Base-by-base conservation (phyloP, 1,140 invertebrate genomes). In the Nasonia giraulti region DNA sequence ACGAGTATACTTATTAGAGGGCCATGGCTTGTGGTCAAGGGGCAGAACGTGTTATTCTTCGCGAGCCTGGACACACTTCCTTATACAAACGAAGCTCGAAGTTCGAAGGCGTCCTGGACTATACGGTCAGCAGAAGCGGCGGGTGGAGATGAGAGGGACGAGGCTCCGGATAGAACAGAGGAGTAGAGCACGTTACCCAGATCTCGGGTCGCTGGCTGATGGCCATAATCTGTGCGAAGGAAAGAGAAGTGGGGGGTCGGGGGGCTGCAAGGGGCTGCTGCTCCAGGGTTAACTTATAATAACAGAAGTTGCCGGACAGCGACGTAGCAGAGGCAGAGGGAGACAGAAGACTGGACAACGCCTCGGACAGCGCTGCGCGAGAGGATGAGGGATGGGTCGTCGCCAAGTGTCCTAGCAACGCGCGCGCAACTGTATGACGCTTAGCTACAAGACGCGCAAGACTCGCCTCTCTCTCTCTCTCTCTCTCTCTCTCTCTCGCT, bases 241-340 rank as follows among this genome's bases (percentile, higher is more conserved):
- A 33, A 84, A 85, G 73, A 79, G 27, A 27, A 71, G 88, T 87
- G 73, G 87, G 83, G 82, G 40, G 55, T 27, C n/a, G 23, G 40
- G 62, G 77, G 77, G 55, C 73, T 80, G 76, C 55, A 76, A 86
- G 82, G 78, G 82, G 77, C 77, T 77, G 75, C 75, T 47, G 37
- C 44, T 87, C 84, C 86, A 87, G 89, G 91, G 91, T 92, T 91
- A 93, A 92, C 91, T 93, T 93, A 93, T 93, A 93, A 93, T 93
- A 93, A 93, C 92, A 93, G 89, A 92, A 93, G 91, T 93, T 93
- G 88, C 87, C 89, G n/a, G 90, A 89, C 89, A 89, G 89, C 89
- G 91, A 89, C 89, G 89, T 91, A 81, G 86, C 85, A 82, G 89
- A 86, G 85, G 86, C 76, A 68, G 66, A 69, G 84, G 66, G 91